phyloP scores from a whole-genome alignment of 2,888 invertebrate genomes.

The Microplitis manilae region DNA sequence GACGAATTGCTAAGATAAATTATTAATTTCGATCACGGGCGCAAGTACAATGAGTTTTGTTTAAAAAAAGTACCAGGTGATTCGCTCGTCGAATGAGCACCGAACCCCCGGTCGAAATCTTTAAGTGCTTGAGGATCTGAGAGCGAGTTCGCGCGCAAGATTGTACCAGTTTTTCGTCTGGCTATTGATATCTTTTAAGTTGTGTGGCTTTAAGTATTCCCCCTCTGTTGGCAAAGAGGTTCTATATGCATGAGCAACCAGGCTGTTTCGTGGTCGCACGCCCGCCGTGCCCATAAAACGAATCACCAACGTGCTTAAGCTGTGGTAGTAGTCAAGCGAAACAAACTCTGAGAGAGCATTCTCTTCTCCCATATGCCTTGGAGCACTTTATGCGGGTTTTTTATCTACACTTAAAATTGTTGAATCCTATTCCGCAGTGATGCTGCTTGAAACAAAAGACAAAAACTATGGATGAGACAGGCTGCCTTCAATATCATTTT shows the following conservation, averaged over 20 bases:
- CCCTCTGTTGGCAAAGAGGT: constrained; percentile 27
- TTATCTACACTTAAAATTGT: constrained; percentile 41
- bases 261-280: constrained; percentile 66
- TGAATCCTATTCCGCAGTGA: constrained; percentile 1
- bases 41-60: constrained; percentile 62
- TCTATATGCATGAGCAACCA: constrained; percentile 66
- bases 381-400: constrained; percentile 60
- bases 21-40: constrained; percentile 30
- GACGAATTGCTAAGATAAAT: no score
- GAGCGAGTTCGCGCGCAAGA: constrained; percentile 55
- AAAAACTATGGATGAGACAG: not conserved
- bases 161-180: constrained; percentile 68
- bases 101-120: not conserved
- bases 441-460: not conserved
- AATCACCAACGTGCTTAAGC: constrained; percentile 50
- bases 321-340: no score
- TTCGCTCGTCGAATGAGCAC: constrained; percentile 41
- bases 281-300: constrained; percentile 65
- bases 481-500: not conserved
- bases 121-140: constrained; percentile 18
- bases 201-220: constrained; percentile 29
- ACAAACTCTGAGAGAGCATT: constrained; percentile 27
- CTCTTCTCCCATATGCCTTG: constrained; percentile 19
- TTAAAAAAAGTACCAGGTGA: constrained; percentile 64
- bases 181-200: constrained; percentile 61